These are phyloP conservation scores for Meteorus colon DNA, from an alignment of 2,888 invertebrate genomes.

Conservation along the genomic window DNA sequence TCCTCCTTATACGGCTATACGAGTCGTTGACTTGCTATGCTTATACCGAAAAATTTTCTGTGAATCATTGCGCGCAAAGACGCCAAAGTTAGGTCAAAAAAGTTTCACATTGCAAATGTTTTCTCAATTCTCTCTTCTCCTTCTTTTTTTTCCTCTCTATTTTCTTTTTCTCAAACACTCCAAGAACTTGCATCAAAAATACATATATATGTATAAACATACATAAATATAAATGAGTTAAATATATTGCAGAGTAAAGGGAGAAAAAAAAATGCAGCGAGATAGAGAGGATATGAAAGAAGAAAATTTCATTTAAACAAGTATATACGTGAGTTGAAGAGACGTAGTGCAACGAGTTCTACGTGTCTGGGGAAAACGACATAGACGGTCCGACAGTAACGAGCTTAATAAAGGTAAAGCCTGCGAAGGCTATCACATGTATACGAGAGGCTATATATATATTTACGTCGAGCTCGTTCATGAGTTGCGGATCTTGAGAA, in stretches of 20 bases:
- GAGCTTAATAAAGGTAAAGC: constrained; percentile 25
- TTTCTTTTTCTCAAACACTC: no score
- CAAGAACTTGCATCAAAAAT: background rate
- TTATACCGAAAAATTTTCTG: constrained; percentile 6
- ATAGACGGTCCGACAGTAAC: constrained; percentile 9
- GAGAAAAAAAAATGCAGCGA: background rate
- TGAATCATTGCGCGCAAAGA: constrained; percentile 5
- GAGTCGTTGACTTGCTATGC: constrained; percentile 18
- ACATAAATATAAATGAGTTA: constrained; percentile 1
- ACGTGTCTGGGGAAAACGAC: background rate
- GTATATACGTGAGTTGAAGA: constrained; percentile 16
- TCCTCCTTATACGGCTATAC: background rate
- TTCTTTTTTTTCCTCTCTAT: no score
- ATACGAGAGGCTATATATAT: background rate
- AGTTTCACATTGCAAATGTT: constrained; percentile 12
- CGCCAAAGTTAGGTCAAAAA: background rate
- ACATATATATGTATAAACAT: background rate
- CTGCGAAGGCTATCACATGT: background rate
- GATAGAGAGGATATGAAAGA: background rate
- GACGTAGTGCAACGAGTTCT: background rate
- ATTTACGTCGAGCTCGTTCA: constrained; percentile 4
- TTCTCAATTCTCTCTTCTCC: background rate
- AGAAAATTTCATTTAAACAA: constrained; percentile 3
- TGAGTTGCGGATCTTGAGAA: background rate
- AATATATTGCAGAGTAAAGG: background rate